Percentiles rank a stretch among this genome's conserved stretches.
These are phyloP conservation scores for Channallabes apus DNA, from an alignment of 2,797 vertebrate genomes.

Conservation along the genomic window DNA sequence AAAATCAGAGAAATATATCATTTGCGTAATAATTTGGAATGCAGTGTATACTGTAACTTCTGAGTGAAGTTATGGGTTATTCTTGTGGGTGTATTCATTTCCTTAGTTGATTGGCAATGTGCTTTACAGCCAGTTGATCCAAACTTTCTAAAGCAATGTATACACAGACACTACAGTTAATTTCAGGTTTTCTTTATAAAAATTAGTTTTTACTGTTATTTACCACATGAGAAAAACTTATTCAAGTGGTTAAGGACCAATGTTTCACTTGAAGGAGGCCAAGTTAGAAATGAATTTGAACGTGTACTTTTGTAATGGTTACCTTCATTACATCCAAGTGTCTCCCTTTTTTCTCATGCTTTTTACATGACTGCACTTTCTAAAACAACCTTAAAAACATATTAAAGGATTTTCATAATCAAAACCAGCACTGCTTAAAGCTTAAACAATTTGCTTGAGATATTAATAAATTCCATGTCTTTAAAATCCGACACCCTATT, in stretches of 20 bases:
- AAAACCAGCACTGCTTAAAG: constrained; percentile 36
- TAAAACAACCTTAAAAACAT: constrained; percentile 37
- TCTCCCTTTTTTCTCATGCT: constrained; percentile 14
- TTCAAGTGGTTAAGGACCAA: neutral
- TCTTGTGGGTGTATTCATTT: constrained; percentile 27
- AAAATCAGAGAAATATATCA: too few species aligned
- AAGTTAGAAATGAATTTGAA: neutral
- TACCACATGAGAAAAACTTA: neutral
- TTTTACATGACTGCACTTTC: constrained; percentile 25
- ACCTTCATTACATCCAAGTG: constrained; percentile 44
- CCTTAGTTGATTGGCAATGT: constrained; percentile 13
- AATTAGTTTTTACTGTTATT: neutral
- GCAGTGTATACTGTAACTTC: constrained; percentile 41
- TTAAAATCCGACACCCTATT: constrained; percentile 47
- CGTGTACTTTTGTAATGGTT: neutral
- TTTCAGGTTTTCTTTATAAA: neutral
- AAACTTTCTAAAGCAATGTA: constrained; percentile 48
- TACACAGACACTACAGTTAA: neutral
- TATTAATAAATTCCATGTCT: constrained; percentile 41
- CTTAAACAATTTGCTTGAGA: constrained; percentile 27
- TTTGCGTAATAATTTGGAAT: too few species aligned
- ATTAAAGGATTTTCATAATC: constrained; percentile 32
- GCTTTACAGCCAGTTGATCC: constrained; percentile 36
- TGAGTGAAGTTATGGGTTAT: constrained; percentile 22
- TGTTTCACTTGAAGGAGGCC: neutral